phyloP scores from a whole-genome alignment of 2,113 vertebrate species.

The Phylloscopus whistleri region DNA sequence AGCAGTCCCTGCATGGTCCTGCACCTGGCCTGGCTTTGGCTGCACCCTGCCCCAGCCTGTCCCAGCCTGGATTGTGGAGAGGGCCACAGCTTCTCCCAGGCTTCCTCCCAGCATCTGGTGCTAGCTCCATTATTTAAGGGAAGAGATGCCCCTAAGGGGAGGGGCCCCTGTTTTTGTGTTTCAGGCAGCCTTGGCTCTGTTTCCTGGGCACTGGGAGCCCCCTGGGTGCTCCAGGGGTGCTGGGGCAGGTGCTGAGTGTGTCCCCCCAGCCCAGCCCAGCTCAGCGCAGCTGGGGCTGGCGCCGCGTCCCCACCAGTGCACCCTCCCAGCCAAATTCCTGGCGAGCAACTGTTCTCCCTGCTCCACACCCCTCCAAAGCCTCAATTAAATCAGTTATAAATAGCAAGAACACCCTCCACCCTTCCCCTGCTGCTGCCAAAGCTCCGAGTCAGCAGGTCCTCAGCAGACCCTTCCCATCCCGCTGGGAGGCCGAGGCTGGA shows the following conservation, averaged over 20 bases:
- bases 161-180: accelerated
- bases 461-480: neutral
- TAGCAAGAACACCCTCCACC: neutral
- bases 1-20: neutral
- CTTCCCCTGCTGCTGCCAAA: neutral
- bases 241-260: neutral
- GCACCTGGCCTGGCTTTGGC: neutral
- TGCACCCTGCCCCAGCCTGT: neutral
- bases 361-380: neutral
- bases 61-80: neutral
- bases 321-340: conserved; percentile 26
- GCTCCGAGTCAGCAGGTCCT: neutral
- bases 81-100: too few species aligned
- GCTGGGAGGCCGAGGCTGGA: neutral
- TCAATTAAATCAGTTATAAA: conserved; percentile 42
- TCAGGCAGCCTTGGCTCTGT: neutral
- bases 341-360: neutral
- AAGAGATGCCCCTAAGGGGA: neutral
- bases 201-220: neutral
- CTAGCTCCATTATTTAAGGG: accelerated
- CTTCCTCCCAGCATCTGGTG: neutral
- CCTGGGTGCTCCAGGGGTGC: neutral
- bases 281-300: neutral
- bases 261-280: neutral
- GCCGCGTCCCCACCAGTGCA: accelerated